Conservation (phyloP, 2,888 invertebrate species). For the Drosophila greeni region DNA sequence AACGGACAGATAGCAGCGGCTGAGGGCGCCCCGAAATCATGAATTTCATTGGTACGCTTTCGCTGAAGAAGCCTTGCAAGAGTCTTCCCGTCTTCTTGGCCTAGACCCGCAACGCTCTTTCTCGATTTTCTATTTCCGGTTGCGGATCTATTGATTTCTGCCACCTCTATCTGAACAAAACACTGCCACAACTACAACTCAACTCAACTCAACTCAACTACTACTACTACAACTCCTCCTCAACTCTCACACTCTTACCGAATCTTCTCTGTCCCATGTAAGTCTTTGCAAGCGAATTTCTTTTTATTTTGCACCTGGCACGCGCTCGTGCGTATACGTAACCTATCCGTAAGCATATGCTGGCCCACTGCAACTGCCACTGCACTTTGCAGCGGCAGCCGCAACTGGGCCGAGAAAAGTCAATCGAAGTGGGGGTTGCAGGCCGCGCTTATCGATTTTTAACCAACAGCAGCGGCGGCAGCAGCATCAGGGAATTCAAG, state of each 20-base stretch:
- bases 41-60: slow-evolving; percentile 79
- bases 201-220: slow-evolving; percentile 33
- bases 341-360: slow-evolving; percentile 52
- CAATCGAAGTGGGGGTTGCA: slow-evolving; percentile 43
- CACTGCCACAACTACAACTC: slow-evolving; percentile 27
- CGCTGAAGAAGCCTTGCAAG: slow-evolving; percentile 9
- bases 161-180: slow-evolving; percentile 34
- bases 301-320: slow-evolving; percentile 13
- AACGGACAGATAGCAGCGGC: slow-evolving; percentile 79
- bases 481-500: slow-evolving; percentile 63
- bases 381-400: slow-evolving; percentile 7
- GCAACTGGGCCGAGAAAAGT: slow-evolving; percentile 49
- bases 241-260: slow-evolving; percentile 41
- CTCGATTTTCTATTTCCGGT: slow-evolving; percentile 40
- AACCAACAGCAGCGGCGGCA: slow-evolving; percentile 10
- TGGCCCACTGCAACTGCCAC: slow-evolving; percentile 10
- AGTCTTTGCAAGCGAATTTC: slow-evolving; percentile 46
- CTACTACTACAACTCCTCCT: slow-evolving; percentile 13
- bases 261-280: slow-evolving; percentile 53
- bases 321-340: slow-evolving; percentile 10
- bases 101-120: slow-evolving; percentile 32
- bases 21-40: slow-evolving; percentile 79
- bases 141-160: slow-evolving; percentile 32
- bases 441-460: slow-evolving; percentile 59
- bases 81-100: slow-evolving; percentile 6